These are phyloP conservation scores for Morus bassanus DNA, from an alignment of 2,797 vertebrate species.

Conservation along the genomic window DNA sequence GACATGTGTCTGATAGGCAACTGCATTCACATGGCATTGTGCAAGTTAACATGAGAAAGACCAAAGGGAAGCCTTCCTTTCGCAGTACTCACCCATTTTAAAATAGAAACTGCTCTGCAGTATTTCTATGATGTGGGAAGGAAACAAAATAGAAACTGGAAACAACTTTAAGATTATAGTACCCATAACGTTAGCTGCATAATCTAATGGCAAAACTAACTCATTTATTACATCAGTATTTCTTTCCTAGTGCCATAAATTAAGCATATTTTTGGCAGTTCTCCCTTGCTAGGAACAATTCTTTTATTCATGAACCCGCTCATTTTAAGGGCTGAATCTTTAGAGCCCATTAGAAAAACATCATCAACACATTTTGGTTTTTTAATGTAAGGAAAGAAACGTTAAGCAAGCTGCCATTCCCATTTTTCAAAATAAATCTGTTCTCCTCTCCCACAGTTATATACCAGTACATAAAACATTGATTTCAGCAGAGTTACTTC, in stretches of 20 bases:
- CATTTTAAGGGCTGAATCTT: conserved; percentile 42
- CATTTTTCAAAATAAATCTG: conserved; percentile 4
- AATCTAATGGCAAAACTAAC: not conserved
- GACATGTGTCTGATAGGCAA: not conserved
- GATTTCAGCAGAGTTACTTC: conserved; percentile 8
- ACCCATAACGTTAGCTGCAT: not conserved
- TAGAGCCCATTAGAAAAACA: conserved; percentile 48
- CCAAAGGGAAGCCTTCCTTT: not conserved
- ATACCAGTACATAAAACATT: not conserved
- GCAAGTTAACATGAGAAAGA: not conserved
- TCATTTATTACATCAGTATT: conserved; percentile 42
- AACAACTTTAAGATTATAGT: conserved; percentile 12
- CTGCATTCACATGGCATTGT: not conserved
- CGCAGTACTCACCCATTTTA: not conserved
- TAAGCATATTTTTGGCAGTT: conserved; percentile 25
- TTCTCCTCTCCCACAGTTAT: not conserved
- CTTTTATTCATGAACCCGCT: conserved; percentile 36
- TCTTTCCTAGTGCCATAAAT: conserved; percentile 46
- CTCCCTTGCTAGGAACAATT: conserved; percentile 10
- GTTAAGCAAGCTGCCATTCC: not conserved
- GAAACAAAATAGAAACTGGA: conserved; percentile 4
- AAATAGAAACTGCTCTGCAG: not conserved
- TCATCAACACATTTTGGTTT: not conserved
- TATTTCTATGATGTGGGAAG: not conserved
- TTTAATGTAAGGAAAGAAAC: not conserved